These are phyloP conservation scores for Tapera naevia DNA, from an alignment of 2,797 vertebrate species.

Conservation along the genomic window DNA sequence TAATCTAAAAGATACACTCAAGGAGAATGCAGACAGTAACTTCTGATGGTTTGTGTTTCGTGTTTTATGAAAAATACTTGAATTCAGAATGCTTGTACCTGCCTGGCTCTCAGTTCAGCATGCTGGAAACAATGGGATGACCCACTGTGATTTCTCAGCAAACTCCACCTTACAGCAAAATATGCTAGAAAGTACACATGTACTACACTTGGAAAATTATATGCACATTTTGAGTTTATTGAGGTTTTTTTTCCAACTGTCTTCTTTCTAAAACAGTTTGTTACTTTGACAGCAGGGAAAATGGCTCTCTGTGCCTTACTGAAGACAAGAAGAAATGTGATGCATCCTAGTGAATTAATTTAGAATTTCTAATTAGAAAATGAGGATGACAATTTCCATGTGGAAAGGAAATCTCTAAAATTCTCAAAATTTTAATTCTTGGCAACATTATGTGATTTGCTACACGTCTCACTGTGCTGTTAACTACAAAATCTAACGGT, in stretches of 20 bases:
- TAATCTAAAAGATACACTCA: neutral
- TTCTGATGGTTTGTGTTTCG: neutral
- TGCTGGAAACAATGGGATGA: neutral
- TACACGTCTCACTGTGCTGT: neutral
- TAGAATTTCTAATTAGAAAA: neutral
- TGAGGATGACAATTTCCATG: neutral
- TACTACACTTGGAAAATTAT: conserved; percentile 28
- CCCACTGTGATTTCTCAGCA: neutral
- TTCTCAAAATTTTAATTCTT: neutral
- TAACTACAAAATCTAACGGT: neutral
- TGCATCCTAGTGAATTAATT: neutral
- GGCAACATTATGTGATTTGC: neutral
- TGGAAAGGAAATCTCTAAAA: neutral
- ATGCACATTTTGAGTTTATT: neutral
- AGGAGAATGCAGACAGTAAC: neutral
- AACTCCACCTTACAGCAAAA: neutral
- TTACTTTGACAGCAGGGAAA: neutral
- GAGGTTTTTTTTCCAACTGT: neutral
- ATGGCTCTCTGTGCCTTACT: neutral
- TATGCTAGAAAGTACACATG: neutral
- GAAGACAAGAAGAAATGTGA: neutral
- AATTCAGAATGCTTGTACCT: neutral
- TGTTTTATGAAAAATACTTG: neutral
- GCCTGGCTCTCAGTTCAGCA: neutral
- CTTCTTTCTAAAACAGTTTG: neutral